These are phyloP conservation scores for Hycleus phaleratus DNA, from an alignment of 1,140 invertebrate species.

Conservation along the genomic window DNA sequence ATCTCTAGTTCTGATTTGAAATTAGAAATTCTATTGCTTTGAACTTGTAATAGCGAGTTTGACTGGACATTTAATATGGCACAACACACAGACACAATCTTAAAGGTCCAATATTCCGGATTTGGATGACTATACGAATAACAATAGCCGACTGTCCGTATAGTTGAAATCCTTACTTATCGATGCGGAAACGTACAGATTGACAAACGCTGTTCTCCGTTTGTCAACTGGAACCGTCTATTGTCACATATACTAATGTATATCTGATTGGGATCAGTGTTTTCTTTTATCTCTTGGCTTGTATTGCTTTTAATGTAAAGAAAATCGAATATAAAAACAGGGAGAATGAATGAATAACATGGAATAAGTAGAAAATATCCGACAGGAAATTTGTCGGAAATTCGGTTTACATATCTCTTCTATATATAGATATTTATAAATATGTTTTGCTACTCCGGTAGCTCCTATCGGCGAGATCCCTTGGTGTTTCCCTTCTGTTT, in stretches of 20 bases:
- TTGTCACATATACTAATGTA: constrained; percentile 25
- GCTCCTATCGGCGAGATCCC: too few species aligned
- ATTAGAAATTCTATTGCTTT: too few species aligned
- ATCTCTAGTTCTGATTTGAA: too few species aligned
- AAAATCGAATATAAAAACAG: background rate
- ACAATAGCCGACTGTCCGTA: constrained; percentile 17
- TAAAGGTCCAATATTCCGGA: constrained; percentile 12
- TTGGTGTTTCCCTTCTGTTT: too few species aligned
- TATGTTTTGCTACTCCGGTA: too few species aligned
- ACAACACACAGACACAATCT: background rate
- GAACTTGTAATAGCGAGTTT: too few species aligned
- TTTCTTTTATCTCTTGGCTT: background rate
- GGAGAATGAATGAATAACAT: background rate
- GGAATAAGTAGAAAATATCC: constrained; percentile 23
- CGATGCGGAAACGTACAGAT: constrained; percentile 35
- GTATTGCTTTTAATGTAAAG: background rate
- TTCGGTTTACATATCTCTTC: constrained; percentile 22
- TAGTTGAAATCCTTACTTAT: constrained; percentile 29
- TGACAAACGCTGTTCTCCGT: constrained; percentile 32
- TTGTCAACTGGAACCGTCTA: constrained; percentile 28
- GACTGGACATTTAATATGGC: constrained; percentile 7
- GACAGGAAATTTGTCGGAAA: constrained; percentile 22
- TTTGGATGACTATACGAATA: constrained; percentile 5
- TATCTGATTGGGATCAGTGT: constrained; percentile 2
- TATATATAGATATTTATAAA: too few species aligned